Base-by-base conservation (phyloP, 2,888 invertebrate species). In the Endotricha flammealis region DNA sequence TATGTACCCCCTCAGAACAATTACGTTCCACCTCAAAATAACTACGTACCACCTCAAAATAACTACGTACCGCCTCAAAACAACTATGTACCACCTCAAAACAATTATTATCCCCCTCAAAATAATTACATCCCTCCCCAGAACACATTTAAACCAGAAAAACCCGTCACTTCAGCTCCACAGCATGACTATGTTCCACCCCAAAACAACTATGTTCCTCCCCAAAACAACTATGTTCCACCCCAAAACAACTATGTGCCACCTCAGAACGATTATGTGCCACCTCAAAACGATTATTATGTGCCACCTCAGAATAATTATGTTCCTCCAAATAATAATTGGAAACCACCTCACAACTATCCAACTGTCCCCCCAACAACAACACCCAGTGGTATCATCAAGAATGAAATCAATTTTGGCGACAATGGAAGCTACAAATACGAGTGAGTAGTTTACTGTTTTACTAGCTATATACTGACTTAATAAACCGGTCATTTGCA, bases 361-460 rank as follows among this genome's bases (percentile, higher is more conserved):
- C 31, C 62, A 2, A 23, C 44, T 2, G 36, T 50, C 2, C 32
- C 50, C 1, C 42, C 60, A 0, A 69, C 69, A 1, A 79, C 83
- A 1, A 67, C 79, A 1, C 66, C 70, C 0, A 58, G 71, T 4
- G 42, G 85, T 1, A 72, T 88, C 24, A 74, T 88, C 56, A 86
- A 82, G 57, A 85, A 88, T 47, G 82, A 80, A 38, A 80, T 80
- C 38, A 63, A 48, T 23, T 63, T 59, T 29, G 85, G 86, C 30
- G 78, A 80, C 8, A 77, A 88, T 42, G 88, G 88, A 40, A 72
- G 77, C 53, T 88, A 88, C 59, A 85, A 74, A 68, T 88, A 85
- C 50, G 87, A 87, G 88, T 88, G 53, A 87, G 87, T 82, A 40
- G n/a, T n/a, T 29, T 12, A 6, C 16, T 16, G 6, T 16, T 16